Base-by-base conservation (phyloP, 2,113 vertebrate genomes). In the Ptyas mucosa region DNA sequence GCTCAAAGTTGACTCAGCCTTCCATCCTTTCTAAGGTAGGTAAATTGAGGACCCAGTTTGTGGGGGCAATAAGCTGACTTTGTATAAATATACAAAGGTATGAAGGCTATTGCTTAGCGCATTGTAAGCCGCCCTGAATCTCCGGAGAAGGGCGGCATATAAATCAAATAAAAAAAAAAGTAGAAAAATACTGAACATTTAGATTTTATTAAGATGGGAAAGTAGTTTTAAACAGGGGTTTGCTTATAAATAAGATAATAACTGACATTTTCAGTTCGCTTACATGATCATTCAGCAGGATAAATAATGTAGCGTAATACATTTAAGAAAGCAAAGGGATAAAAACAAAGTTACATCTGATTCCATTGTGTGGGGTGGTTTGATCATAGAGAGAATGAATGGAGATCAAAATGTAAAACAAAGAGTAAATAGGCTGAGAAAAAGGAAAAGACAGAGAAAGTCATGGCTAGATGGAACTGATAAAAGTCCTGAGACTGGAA, bases 171-270 rank as follows among this genome's bases (percentile, higher is more conserved):
- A n/a, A n/a, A n/a, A n/a, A n/a, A n/a, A n/a, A 54, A 8, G 0
- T 92, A 90, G 46, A 94, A 89, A 94, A 95, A 95, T 51, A 2
- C 86, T 85, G 89, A 85, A 8, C 0, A 92, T 96, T 54, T 92
- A 95, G 91, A 92, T 97, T 92, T 97, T 97, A 97, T 97, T 97
- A 90, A 57, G 91, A 51, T 85, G 93, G 89, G 91, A 95, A 96
- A 91, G 91, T 49, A 93, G 52, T 91, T 87, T 91, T 94, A 87
- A 96, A 95, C 20, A 96, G 95, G 94, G 3, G 39, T 39, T 26
- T 58, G 92, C 0, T 0, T 92, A 24, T 89, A 95, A 96, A 96
- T 91, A 49, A 93, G 23, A 93, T 90, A 8, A 91, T 85, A 49
- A 26, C 26, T 61, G 43, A 34, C 92, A 94, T n/a, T 85, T 90